Evolutionary conservation across 2,888 invertebrate species (phyloP), one percentile per base, ranked within the genome.

Genomic region (Nebria brevicollis): DNA sequence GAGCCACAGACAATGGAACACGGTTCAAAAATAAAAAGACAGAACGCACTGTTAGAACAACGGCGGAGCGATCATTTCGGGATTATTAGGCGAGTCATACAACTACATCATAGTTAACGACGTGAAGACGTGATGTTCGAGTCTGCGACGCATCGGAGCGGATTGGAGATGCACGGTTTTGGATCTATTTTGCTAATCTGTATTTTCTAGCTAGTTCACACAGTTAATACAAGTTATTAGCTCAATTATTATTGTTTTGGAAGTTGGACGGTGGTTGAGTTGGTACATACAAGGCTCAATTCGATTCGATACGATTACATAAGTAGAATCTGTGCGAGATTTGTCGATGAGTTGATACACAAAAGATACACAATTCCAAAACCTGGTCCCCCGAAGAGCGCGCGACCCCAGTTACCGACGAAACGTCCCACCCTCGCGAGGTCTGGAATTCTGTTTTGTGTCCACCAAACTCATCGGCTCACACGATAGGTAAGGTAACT

Each of bases 371-470:
- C 34, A 54, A 8, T 54, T 54, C 54, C 54, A 11, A 54, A 54
- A 13, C 54, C 54, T 54, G 8, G 54, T 54, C 54, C 54, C 54
- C 54, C 54, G 2, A 8, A 54, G 54, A 54, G 54, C 54, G 54
- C 54, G 54, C 8, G 54, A 54, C 54, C 54, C 54, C 54, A 54
- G 13, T 34, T 7, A 54, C 54, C 54, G 54, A 54, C 54, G 54
- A 54, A 54, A 54, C 70, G 70, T 25, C 83, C 84, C 89, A 89
- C 89, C 83, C 84, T 85, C 90, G 89, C 90, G 90, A 89, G 90
- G 89, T 86, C 83, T 85, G 84, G 85, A 88, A 89, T 90, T 90
- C 90, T 90, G 90, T 85, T 89, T 89, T 89, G 89, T 90, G 90
- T 89, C 73, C 75, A 54, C 54, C 54, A 54, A 54, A 54, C 54